Evolutionary conservation across 2,888 invertebrate genomes (phyloP), one percentile per base, ranked within the genome.

Genomic region (Leptinotarsa peninsularis): DNA sequence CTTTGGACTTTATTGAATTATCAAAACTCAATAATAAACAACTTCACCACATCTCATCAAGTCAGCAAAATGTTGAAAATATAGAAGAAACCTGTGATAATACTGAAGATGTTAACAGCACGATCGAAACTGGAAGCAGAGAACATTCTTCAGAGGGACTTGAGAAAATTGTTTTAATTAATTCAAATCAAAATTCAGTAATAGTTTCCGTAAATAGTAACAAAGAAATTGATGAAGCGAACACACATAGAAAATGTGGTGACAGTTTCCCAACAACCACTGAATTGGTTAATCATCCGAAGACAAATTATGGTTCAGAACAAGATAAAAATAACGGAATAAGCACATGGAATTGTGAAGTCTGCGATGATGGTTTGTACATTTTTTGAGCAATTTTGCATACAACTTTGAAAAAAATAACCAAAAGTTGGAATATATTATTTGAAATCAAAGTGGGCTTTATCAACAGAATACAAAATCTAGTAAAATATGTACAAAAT

Each of bases 21-120:
- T 63, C 63, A 5, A 63, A 63, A 18, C 7, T 33, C 33, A 63
- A 63, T 18, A n/a, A 63, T 63, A 63, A 3, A 63, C 17, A 63
- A 14, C 63, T 63, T 18, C 63, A n/a, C 15, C n/a, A 63, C 17
- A 43, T 63, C n/a, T n/a, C 33, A 17, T 63, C n/a, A 33, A 63
- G n/a, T 3, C 63, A 63, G 13, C 63, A 33, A n/a, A 43, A 63
- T n/a, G 33, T 4, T 63, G 15, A 4, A n/a, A 17, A 10, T 43
- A 1, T 43, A 14, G 33, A 63, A n/a, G n/a, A 43, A 17, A 33
- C n/a, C 0, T n/a, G 1, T 21, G 33, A 33, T 10, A 63, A n/a
- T 17, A 43, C 33, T 7, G 15, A 10, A 1, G 7, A 7, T 63
- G 23, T 58, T 27, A 21, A 4, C 23, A 58, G 21, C 15, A 33